phyloP scores from a whole-genome alignment of 2,888 invertebrate genomes.

The Drosophila eohydei region DNA sequence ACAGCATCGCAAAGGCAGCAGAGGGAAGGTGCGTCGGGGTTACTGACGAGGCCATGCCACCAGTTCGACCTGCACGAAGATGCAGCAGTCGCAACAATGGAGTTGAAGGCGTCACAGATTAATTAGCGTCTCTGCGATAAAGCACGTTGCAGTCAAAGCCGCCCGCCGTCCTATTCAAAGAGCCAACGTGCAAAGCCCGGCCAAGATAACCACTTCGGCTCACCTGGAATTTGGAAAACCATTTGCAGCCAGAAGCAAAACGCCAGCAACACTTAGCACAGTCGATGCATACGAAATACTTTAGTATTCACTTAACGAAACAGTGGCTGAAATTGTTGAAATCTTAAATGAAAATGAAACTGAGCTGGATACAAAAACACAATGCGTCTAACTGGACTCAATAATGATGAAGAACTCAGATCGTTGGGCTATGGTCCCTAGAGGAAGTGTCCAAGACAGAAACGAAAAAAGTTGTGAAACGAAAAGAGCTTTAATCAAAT shows the following conservation, averaged over 20 bases:
- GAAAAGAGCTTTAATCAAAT: constrained; percentile 1
- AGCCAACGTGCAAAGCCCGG: constrained; percentile 9
- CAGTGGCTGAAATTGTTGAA: constrained; percentile 1
- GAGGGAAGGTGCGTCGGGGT: constrained; percentile 1
- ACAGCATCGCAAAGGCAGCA: constrained; percentile 36
- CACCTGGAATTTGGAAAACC: constrained; percentile 23
- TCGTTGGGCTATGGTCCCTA: background rate
- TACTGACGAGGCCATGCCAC: constrained; percentile 23
- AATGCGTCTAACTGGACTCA: background rate
- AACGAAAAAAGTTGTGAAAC: too few species aligned
- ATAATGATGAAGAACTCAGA: background rate
- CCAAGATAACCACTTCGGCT: constrained; percentile 29
- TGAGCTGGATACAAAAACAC: background rate
- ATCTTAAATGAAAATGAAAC: background rate
- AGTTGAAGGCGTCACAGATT: constrained; percentile 69
- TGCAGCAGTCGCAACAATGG: constrained; percentile 59
- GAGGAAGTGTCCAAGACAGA: background rate
- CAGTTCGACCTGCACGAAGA: constrained; percentile 63
- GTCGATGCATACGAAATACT: constrained; percentile 3
- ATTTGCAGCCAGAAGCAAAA: constrained; percentile 13
- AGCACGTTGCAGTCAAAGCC: constrained; percentile 60
- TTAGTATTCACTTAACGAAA: constrained; percentile 8
- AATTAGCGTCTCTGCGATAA: constrained; percentile 74
- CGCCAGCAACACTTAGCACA: constrained; percentile 8
- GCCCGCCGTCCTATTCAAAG: constrained; percentile 13